phyloP scores from a whole-genome alignment of 2,113 vertebrate genomes.

The Perca fluviatilis region DNA sequence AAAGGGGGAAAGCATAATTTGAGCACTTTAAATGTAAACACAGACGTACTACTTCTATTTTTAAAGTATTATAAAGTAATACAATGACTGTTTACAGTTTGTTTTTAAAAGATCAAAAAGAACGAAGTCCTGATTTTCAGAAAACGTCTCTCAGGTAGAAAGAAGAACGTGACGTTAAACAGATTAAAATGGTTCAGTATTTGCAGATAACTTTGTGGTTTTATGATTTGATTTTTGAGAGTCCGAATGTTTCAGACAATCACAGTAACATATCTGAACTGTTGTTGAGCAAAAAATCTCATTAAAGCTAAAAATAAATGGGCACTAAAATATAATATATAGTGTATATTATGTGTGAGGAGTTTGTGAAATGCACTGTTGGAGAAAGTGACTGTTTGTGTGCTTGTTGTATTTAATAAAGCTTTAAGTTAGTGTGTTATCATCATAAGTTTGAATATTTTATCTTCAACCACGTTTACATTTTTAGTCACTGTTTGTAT shows the following conservation, averaged over 20 bases:
- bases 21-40: too few species aligned
- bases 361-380: constrained; percentile 7
- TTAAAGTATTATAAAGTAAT: neutral
- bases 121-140: neutral
- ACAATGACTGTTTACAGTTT: neutral
- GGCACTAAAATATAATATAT: neutral
- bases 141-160: constrained; percentile 1
- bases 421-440: constrained; percentile 8
- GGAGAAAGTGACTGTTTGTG: neutral
- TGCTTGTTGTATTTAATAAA: neutral
- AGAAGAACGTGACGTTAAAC: neutral
- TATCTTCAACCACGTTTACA: constrained; percentile 65
- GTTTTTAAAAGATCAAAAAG: neutral
- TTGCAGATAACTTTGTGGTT: neutral
- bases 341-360: neutral
- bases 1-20: too few species aligned
- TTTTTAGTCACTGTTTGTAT: constrained; percentile 70
- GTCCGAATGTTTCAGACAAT: constrained; percentile 39
- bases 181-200: neutral
- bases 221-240: neutral
- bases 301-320: neutral
- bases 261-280: neutral
- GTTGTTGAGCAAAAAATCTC: neutral
- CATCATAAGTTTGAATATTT: constrained; percentile 12
- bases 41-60: neutral